Evolutionary conservation across 2,113 vertebrate genomes (phyloP).

Genomic region (Morone chrysops): DNA sequence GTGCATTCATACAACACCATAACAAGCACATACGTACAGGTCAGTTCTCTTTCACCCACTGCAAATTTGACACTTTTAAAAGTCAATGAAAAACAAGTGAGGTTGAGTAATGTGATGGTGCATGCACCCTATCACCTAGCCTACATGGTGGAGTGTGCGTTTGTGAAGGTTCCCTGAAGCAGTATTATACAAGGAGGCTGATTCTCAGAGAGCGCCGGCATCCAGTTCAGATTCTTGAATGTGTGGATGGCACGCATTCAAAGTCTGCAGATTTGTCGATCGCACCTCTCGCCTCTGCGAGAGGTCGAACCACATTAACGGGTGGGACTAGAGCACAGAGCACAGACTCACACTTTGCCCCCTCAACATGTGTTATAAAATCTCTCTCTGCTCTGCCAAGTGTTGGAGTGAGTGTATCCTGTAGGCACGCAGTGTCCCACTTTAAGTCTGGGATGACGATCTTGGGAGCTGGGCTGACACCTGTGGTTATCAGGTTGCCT

Average conservation of each 20-base stretch:
- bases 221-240: conserved; percentile 35
- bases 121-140: conserved; percentile 44
- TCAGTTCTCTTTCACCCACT: conserved; percentile 56
- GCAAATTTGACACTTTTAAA: conserved; percentile 72
- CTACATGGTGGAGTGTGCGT: conserved; percentile 53
- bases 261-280: conserved; percentile 37
- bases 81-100: conserved; percentile 51
- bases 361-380: conserved; percentile 52
- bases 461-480: conserved; percentile 29
- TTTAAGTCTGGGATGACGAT: conserved; percentile 29
- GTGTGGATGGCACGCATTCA: conserved; percentile 24
- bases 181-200: conserved; percentile 42
- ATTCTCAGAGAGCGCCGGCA: conserved; percentile 41
- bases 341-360: conserved; percentile 19
- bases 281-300: conserved; percentile 25
- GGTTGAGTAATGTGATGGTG: conserved; percentile 52
- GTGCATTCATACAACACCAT: conserved; percentile 61
- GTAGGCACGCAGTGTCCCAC: conserved; percentile 52
- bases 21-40: conserved; percentile 45
- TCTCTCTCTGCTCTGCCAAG: conserved; percentile 47
- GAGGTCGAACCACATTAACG: conserved; percentile 45
- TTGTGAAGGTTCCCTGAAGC: conserved; percentile 74
- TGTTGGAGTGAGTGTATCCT: conserved; percentile 41
- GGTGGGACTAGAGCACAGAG: conserved; percentile 34
- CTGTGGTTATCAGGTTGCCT: conserved; percentile 49